Evolutionary conservation across 1,140 invertebrate genomes (phyloP).

Genomic region (Theocolax elegans): DNA sequence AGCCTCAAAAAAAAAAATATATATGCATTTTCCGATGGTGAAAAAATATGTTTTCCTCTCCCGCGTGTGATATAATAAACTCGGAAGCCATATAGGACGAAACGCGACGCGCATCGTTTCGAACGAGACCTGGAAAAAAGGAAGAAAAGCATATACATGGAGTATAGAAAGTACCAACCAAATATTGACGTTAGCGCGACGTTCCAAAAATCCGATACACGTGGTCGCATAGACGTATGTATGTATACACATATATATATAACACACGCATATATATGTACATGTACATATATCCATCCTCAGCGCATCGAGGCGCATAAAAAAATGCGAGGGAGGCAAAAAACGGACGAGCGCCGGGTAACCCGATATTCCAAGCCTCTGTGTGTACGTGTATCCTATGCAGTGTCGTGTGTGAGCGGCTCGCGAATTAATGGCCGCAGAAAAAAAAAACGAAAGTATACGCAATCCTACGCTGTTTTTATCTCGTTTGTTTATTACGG

Average conservation of each 20-base stretch:
- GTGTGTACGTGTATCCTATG: too few species aligned
- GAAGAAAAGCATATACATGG: slow-evolving; percentile 35
- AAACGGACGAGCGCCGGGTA: slow-evolving; percentile 27
- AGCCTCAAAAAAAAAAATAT: background rate
- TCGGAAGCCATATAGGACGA: too few species aligned
- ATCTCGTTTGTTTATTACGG: slow-evolving; percentile 56
- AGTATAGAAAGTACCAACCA: slow-evolving; percentile 34
- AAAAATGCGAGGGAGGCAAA: slow-evolving; percentile 26
- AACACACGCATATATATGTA: too few species aligned
- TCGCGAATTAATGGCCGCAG: slow-evolving; percentile 34
- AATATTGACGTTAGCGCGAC: slow-evolving; percentile 45
- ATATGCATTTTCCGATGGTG: background rate
- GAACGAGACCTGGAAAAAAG: too few species aligned
- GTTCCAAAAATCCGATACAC: slow-evolving; percentile 41
- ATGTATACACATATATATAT: too few species aligned
- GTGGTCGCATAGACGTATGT: background rate
- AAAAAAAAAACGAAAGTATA: slow-evolving; percentile 8
- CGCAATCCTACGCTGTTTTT: slow-evolving; percentile 41
- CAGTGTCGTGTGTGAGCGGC: background rate
- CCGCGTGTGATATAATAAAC: slow-evolving; percentile 4
- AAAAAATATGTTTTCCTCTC: background rate
- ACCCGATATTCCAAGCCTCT: slow-evolving; percentile 19
- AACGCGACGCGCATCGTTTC: too few species aligned
- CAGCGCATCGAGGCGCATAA: slow-evolving; percentile 10
- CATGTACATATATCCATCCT: background rate